Evolutionary conservation across 1,140 invertebrate species (phyloP).

Genomic region (Drosophila funebris): DNA sequence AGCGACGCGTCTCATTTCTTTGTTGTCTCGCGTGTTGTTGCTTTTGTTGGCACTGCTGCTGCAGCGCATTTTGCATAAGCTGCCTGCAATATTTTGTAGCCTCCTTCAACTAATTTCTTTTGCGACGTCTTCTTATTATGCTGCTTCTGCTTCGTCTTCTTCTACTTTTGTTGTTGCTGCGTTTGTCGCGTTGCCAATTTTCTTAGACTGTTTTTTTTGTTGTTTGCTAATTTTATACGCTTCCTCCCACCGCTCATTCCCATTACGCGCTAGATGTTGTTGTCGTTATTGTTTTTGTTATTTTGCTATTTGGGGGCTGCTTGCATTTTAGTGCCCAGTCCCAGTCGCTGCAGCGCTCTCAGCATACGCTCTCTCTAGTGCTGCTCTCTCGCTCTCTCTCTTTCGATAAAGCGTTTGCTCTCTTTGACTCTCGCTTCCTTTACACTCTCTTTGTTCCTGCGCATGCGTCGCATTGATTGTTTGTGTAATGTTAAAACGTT

Average conservation of each 20-base stretch:
- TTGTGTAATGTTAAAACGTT: conserved; percentile 71
- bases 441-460: conserved; percentile 36
- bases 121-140: conserved; percentile 19
- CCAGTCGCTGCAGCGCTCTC: conserved; percentile 19
- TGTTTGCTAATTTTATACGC: conserved; percentile 50
- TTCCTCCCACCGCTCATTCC: conserved; percentile 18
- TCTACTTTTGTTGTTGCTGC: conserved; percentile 10
- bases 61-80: conserved; percentile 63
- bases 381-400: conserved; percentile 36
- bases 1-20: conserved; percentile 62
- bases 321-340: conserved; percentile 48
- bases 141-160: conserved; percentile 7
- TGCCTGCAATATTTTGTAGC: conserved; percentile 34
- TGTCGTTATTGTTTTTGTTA: conserved; percentile 48
- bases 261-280: conserved; percentile 10
- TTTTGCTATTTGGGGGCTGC: conserved; percentile 68
- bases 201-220: conserved; percentile 44
- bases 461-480: conserved; percentile 74
- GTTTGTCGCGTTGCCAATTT: conserved; percentile 48
- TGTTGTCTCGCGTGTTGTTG: conserved; percentile 67
- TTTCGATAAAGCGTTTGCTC: not conserved
- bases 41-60: conserved; percentile 48
- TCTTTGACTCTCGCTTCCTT: conserved; percentile 5
- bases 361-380: conserved; percentile 2
- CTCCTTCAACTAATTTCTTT: conserved; percentile 23